Conservation (phyloP, 2,888 invertebrate species). For the Acanthoscelides obtectus region DNA sequence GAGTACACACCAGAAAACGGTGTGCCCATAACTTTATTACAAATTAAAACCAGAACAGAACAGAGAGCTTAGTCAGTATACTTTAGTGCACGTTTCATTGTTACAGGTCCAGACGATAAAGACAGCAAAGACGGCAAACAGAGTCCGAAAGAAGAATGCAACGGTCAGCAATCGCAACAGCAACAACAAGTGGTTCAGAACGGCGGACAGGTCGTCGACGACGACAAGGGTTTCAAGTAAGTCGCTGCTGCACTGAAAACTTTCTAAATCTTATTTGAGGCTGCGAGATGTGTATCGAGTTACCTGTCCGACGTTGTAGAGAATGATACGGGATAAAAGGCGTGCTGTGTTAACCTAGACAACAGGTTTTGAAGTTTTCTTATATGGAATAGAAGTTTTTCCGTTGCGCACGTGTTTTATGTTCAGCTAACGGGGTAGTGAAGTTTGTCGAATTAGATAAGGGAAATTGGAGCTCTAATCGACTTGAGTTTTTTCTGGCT, state of each 20-base stretch:
- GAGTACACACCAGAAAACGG: no score
- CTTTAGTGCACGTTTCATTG: no score
- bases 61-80: no score
- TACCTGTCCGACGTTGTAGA: conserved; percentile 1
- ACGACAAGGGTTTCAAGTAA: conserved; percentile 88
- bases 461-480: no score
- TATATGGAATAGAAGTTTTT: no score
- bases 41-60: no score
- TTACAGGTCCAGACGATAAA: conserved; percentile 2
- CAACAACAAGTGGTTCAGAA: conserved; percentile 50
- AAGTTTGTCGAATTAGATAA: no score
- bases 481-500: no score
- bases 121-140: conserved; percentile 56
- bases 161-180: conserved; percentile 25
- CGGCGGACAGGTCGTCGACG: conserved; percentile 42
- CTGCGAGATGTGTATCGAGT: neutral
- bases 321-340: neutral
- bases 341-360: neutral
- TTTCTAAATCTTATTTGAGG: neutral
- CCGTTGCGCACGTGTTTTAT: no score
- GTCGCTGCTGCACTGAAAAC: conserved; percentile 48
- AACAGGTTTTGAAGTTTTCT: neutral
- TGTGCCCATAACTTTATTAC: no score
- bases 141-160: conserved; percentile 49
- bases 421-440: no score